Evolutionary conservation across 2,113 vertebrate genomes (phyloP), one percentile per base, ranked within the genome.

Genomic region (Corydoras sp.): DNA sequence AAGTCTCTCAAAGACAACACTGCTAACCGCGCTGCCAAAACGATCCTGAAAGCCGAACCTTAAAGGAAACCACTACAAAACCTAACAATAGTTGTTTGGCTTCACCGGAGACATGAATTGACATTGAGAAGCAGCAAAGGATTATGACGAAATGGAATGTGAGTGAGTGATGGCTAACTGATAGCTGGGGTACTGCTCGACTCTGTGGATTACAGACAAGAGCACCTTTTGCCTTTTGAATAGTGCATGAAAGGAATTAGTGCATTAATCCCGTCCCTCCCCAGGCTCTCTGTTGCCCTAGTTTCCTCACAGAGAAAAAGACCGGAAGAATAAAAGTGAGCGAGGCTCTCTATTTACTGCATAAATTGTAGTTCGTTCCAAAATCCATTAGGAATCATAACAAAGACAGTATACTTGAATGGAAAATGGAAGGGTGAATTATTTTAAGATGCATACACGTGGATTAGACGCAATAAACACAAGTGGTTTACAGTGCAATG

Each of bases 211-310:
- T 74, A 75, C 53, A 48, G 68, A 62, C 66, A 65, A 78, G 60
- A 75, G 69, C 66, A 77, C 73, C 79, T 77, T 73, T 76, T 61
- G 69, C 70, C 68, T 68, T 76, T 67, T 68, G 67, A 69, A 72
- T 72, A 65, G 73, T 71, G 75, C 68, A 78, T 77, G 79, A 80
- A 77, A 4, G 64, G 60, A 77, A 77, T 79, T 74, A 79, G 60
- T 71, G 61, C 75, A 65, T 77, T 71, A 80, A 79, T 79, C 77
- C 77, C 54, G 65, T 58, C 9, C 35, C n/a, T 77, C 73, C 67
- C 77, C 51, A 60, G 67, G 77, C 66, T 77, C 73, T 68, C 50
- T 1, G 32, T 12, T 79, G 65, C 60, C 76, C 75, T 78, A 80
- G 65, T 69, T 80, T 75, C 48, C 75, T 50, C 29, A 72, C 56